phyloP scores from a whole-genome alignment of 2,888 invertebrate species.

The Zygaena filipendulae region DNA sequence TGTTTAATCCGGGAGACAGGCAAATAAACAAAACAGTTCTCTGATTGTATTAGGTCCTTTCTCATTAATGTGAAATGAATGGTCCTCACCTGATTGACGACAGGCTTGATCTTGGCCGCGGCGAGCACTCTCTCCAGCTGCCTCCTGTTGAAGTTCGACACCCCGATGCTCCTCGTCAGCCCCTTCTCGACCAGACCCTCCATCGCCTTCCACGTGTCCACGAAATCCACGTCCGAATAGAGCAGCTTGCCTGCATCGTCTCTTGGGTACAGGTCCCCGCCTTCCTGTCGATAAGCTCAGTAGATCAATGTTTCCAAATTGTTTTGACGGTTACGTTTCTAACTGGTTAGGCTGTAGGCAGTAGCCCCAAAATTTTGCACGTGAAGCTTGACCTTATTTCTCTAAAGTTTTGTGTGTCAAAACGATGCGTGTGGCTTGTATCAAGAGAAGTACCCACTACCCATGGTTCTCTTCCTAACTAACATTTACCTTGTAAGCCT shows the following conservation, averaged over 20 bases:
- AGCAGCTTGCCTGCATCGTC: slow-evolving; percentile 69
- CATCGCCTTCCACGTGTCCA: slow-evolving; percentile 81
- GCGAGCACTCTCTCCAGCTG: slow-evolving; percentile 76
- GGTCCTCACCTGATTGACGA: slow-evolving; percentile 71
- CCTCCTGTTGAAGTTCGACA: slow-evolving; percentile 83
- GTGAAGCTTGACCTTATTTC: background rate
- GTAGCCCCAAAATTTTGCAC: too few relatives aligned
- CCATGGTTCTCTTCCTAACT: background rate
- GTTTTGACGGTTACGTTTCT: too few relatives aligned
- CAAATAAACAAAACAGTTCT: too few relatives aligned
- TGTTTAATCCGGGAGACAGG: too few relatives aligned
- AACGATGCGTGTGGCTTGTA: background rate
- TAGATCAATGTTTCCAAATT: too few relatives aligned
- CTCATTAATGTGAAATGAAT: too few relatives aligned
- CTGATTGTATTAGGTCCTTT: too few relatives aligned
- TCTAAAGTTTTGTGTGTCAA: background rate
- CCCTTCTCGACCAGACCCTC: slow-evolving; percentile 76
- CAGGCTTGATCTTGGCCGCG: slow-evolving; percentile 71
- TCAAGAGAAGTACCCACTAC: background rate
- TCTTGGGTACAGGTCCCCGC: slow-evolving; percentile 68
- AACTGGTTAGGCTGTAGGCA: too few relatives aligned
- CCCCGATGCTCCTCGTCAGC: slow-evolving; percentile 75
- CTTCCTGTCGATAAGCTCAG: too few relatives aligned
- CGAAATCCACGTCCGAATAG: slow-evolving; percentile 74
- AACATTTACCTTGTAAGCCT: slow-evolving; percentile 78